Base-by-base conservation (phyloP, 2,113 vertebrate species). In the Hippocampus mohnikei region DNA sequence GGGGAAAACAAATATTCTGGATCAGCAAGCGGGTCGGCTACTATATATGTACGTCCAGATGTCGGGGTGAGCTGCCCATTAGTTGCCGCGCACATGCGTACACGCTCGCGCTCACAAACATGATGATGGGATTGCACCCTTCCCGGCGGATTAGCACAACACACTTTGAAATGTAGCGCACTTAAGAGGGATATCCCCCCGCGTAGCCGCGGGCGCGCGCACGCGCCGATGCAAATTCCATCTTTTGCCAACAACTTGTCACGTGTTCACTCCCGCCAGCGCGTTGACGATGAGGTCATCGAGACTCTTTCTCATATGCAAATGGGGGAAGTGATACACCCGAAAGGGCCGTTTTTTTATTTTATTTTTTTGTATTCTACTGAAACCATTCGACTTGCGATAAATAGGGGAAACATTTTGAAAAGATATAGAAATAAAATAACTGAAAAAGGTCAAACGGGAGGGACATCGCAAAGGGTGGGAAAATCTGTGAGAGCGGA, bases 21-120 rank as follows among this genome's bases (percentile, higher is more conserved):
- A 40, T 70, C 55, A 58, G 55, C 55, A 58, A 25, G 11, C n/a
- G 61, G 11, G 44, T 50, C n/a, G 23, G 33, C 52, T 48, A 59
- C n/a, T 64, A 16, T 63, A 27, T 65, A 40, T 58, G 27, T 52
- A 10, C 20, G 1, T 71, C 73, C 72, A 81, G 73, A 82, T 80
- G 77, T 75, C 55, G 58, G 58, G n/a, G 64, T 29, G 61, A 81
- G 42, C 69, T 80, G 61, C 73, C 70, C 76, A 65, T 82, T 70
- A 74, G 62, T 58, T 66, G 61, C 53, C 65, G 42, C 21, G 59
- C 61, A 52, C 50, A 68, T 29, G 33, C 68, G 21, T 50, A 46
- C 67, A 18, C 4, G 10, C 23, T 16, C 53, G 37, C 37, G 20
- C 53, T 23, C 61, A 12, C 37, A 23, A 63, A 42, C 61, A 63